Conservation (phyloP, 2,888 invertebrate species). For the Synanthedon andrenaeformis region DNA sequence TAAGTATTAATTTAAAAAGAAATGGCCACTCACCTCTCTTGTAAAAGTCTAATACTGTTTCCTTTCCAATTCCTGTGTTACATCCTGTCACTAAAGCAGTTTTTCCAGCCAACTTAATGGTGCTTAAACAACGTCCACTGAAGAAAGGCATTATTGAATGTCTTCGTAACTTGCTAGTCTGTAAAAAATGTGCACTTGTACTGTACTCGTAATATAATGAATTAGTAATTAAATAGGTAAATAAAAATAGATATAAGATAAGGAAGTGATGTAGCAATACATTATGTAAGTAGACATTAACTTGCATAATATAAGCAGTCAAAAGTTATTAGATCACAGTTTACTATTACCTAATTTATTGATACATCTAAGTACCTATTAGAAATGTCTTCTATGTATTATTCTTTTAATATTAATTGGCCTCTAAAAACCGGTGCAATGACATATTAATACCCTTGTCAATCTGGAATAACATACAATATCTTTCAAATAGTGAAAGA, state of each 20-base stretch:
- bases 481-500: too few species aligned
- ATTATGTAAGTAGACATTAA: too few species aligned
- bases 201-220: background rate
- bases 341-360: too few species aligned
- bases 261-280: background rate
- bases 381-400: too few species aligned
- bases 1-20: background rate
- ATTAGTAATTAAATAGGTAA: conserved; percentile 1
- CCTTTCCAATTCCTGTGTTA: conserved; percentile 59
- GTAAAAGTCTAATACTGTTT: conserved; percentile 58
- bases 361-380: too few species aligned
- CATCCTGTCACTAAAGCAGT: conserved; percentile 68
- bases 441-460: too few species aligned
- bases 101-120: conserved; percentile 66
- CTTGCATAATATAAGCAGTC: too few species aligned
- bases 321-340: too few species aligned
- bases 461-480: too few species aligned
- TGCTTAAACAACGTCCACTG: conserved; percentile 60
- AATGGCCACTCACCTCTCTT: conserved; percentile 38
- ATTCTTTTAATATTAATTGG: too few species aligned
- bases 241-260: background rate
- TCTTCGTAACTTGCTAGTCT: background rate
- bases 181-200: background rate
- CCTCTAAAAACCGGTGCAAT: too few species aligned
- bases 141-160: conserved; percentile 41